Conservation (phyloP, 1,140 invertebrate species). For the Tetraneura akinire region DNA sequence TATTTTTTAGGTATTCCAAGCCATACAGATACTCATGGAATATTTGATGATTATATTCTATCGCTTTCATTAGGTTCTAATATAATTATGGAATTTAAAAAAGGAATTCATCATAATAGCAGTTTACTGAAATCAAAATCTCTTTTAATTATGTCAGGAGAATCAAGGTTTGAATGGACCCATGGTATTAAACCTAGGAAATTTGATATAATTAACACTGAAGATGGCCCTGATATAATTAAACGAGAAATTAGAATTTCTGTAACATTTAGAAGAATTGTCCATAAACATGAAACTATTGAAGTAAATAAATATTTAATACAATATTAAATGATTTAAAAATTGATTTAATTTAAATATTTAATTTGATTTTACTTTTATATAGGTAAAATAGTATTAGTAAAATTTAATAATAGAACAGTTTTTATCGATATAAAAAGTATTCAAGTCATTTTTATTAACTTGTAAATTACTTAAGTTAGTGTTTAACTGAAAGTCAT, state of each 20-base stretch:
- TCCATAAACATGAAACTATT: slow-evolving; percentile 54
- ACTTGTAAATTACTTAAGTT: no score
- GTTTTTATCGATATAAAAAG: no score
- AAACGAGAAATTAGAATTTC: slow-evolving; percentile 73
- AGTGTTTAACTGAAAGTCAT: no score
- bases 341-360: no score
- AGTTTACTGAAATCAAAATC: slow-evolving; percentile 76
- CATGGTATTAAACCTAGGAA: slow-evolving; percentile 85
- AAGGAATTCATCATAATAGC: slow-evolving; percentile 64
- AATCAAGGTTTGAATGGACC: slow-evolving; percentile 79
- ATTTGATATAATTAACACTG: slow-evolving; percentile 71
- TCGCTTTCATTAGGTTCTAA: slow-evolving; percentile 85
- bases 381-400: no score
- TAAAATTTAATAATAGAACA: no score
- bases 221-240: slow-evolving; percentile 62
- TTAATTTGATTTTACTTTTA: no score
- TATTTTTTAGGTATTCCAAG: slow-evolving; percentile 79
- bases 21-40: slow-evolving; percentile 93
- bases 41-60: slow-evolving; percentile 86
- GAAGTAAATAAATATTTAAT: slow-evolving; percentile 12
- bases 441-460: no score
- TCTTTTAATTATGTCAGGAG: slow-evolving; percentile 79
- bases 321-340: not conserved
- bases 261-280: slow-evolving; percentile 84
- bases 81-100: slow-evolving; percentile 86